Evolutionary conservation across 2,113 vertebrate species (phyloP).

Genomic region (Sialia sialis): DNA sequence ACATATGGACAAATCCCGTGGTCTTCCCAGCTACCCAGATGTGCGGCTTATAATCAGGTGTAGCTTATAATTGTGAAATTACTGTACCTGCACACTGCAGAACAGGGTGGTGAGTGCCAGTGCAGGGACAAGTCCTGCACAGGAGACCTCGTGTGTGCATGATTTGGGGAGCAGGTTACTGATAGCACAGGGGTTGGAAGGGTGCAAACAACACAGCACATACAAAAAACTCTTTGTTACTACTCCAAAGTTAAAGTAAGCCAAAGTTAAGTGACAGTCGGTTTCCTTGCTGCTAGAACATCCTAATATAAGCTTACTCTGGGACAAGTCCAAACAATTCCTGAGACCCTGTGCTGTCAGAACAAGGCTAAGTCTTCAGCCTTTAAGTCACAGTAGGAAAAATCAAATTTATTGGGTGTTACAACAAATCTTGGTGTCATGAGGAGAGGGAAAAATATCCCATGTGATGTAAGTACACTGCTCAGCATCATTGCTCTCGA

Average conservation of each 20-base stretch:
- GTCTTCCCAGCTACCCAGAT: too few species aligned
- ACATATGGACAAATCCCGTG: too few species aligned
- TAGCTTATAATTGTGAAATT: too few species aligned
- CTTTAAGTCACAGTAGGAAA: background rate
- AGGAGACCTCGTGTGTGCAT: background rate
- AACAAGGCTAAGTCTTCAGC: background rate
- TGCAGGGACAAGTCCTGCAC: background rate
- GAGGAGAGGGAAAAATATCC: background rate
- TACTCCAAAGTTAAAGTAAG: background rate
- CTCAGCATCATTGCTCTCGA: background rate
- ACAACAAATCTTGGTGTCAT: background rate
- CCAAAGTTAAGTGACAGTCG: background rate
- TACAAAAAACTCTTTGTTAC: background rate
- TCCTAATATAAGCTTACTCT: background rate
- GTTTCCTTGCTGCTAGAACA: background rate
- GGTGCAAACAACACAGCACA: background rate
- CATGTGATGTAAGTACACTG: background rate
- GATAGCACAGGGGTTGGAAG: background rate
- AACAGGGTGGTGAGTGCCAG: background rate
- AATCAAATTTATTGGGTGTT: background rate
- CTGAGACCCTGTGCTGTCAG: background rate
- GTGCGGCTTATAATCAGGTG: too few species aligned
- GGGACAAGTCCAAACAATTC: background rate
- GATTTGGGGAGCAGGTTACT: background rate
- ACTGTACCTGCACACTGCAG: fast-evolving